phyloP scores from a whole-genome alignment of 2,797 vertebrate genomes.

The Sylvia borin region DNA sequence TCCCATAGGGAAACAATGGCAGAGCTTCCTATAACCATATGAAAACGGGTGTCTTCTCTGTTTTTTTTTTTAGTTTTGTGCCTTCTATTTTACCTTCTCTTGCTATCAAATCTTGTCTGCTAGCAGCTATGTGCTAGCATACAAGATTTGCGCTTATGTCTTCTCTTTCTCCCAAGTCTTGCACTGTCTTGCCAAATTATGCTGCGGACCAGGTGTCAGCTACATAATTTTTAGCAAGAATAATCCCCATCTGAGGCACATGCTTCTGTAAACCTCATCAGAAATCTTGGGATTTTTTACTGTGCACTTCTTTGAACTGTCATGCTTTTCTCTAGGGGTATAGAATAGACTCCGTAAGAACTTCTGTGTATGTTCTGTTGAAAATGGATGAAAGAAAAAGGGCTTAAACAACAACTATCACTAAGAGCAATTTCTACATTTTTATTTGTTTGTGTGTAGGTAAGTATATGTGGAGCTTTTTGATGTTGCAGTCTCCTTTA shows the following conservation, averaged over 20 bases:
- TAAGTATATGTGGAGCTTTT: neutral
- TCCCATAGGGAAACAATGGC: neutral
- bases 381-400: neutral
- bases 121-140: neutral
- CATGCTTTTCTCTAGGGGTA: neutral
- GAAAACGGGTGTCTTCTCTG: neutral
- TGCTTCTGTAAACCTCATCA: neutral
- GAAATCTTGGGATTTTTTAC: neutral
- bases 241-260: neutral
- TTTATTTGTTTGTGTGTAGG: neutral
- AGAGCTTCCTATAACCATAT: neutral
- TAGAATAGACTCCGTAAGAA: neutral
- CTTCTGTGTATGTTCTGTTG: neutral
- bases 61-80: neutral
- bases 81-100: neutral
- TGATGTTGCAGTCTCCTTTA: neutral
- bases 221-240: neutral
- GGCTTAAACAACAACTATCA: neutral
- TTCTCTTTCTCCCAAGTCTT: neutral
- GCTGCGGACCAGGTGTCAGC: neutral
- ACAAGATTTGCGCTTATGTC: neutral
- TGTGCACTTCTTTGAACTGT: neutral
- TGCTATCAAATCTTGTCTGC: neutral
- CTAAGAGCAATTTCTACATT: neutral
- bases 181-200: slow-evolving; percentile 3